phyloP scores from a whole-genome alignment of 2,113 vertebrate genomes.

The Pollachius pollachius region DNA sequence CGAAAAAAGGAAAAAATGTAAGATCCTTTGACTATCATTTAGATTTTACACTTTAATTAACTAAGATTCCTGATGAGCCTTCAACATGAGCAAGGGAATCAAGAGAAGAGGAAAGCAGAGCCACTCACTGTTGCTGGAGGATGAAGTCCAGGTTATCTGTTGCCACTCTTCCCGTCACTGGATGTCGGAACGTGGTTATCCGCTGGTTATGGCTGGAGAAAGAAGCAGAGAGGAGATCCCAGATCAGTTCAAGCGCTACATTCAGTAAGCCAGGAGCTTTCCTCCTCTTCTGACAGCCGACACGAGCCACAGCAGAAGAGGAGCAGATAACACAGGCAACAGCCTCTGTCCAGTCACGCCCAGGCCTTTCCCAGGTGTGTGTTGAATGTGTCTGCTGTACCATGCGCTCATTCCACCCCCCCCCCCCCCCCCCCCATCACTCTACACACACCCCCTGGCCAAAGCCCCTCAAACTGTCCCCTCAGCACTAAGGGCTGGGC shows the following conservation, averaged over 20 bases:
- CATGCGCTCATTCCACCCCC: not conserved
- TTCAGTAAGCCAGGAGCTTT: too few relatives aligned
- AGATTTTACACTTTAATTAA: too few relatives aligned
- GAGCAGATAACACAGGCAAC: conserved; percentile 27
- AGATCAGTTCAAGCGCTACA: too few relatives aligned
- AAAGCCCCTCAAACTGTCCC: conserved; percentile 30
- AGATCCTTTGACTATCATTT: too few relatives aligned
- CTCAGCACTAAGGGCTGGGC: conserved; percentile 55
- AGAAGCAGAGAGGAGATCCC: not conserved
- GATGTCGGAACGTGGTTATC: conserved; percentile 85
- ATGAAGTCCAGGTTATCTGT: conserved; percentile 86
- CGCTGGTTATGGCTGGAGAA: conserved; percentile 88
- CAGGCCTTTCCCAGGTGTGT: conserved; percentile 44
- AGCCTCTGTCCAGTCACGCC: conserved; percentile 18
- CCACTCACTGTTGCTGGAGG: conserved; percentile 88
- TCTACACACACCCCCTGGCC: conserved; percentile 10
- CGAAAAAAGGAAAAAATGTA: too few relatives aligned
- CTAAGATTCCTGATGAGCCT: too few relatives aligned
- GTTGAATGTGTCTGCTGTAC: conserved; percentile 59
- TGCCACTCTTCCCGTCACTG: conserved; percentile 87
- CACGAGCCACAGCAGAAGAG: conserved; percentile 6
- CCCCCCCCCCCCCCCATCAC: not conserved
- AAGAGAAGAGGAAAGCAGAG: conserved; percentile 5
- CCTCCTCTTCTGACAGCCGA: conserved; percentile 13
- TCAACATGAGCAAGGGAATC: not conserved